Evolutionary conservation across 2,113 vertebrate species (phyloP).

Genomic region (Xenopus tropicalis): UCB_Xtro_10.0 CM004443.2:132612001-132612500

Average conservation of each 20-base stretch:
- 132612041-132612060: no score
- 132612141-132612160: no score
- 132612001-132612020: no score
- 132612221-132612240: slow-evolving; percentile 24
- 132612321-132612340: slow-evolving; percentile 50
- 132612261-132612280: slow-evolving; percentile 53
- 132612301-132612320: slow-evolving; percentile 64
- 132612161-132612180: no score
- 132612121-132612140: no score
- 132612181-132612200: background rate
- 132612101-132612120: no score
- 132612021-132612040: no score
- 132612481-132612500: background rate
- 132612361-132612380: slow-evolving; percentile 70
- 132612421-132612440: slow-evolving; percentile 57
- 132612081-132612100: no score
- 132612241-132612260: slow-evolving; percentile 31
- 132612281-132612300: slow-evolving; percentile 63
- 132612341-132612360: slow-evolving; percentile 67
- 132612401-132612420: slow-evolving; percentile 73
- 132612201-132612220: slow-evolving; percentile 6
- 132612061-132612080: no score
- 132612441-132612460: slow-evolving; percentile 42
- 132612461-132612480: slow-evolving; percentile 38
- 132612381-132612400: slow-evolving; percentile 74